A percentile compares a stretch with the other conserved stretches of the same genome.
Conservation (phyloP, 2,797 vertebrate species). For the Myotis planiceps region DNA sequence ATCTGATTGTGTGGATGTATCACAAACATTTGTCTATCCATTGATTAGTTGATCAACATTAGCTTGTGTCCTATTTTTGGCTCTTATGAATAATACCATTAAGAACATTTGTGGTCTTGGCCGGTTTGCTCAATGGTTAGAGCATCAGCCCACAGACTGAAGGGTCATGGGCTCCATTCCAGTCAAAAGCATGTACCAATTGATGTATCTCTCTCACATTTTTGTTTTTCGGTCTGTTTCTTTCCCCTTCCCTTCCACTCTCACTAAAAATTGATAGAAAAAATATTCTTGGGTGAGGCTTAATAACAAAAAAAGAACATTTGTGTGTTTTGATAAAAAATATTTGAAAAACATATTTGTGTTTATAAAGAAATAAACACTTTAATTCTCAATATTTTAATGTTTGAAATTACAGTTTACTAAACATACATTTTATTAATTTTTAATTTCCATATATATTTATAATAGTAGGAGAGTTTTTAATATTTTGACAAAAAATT, state of each 20-base stretch:
- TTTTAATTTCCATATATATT: background rate
- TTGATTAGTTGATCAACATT: background rate
- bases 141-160: too few relatives aligned
- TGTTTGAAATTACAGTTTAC: background rate
- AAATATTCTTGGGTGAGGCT: too few relatives aligned
- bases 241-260: too few relatives aligned
- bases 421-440: background rate
- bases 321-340: background rate
- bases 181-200: too few relatives aligned
- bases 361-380: background rate
- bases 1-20: background rate
- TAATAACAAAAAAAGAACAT: background rate
- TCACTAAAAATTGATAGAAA: too few relatives aligned
- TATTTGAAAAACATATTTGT: background rate
- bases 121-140: too few relatives aligned
- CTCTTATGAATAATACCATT: background rate
- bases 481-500: background rate
- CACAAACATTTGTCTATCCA: background rate
- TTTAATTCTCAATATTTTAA: constrained; percentile 2
- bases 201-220: too few relatives aligned
- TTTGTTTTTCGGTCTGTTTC: too few relatives aligned
- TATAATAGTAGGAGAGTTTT: background rate
- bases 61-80: background rate
- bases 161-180: too few relatives aligned
- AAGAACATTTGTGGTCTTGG: background rate